Evolutionary conservation across 2,888 invertebrate species (phyloP).

Genomic region (Tupiocoris notatus): DNA sequence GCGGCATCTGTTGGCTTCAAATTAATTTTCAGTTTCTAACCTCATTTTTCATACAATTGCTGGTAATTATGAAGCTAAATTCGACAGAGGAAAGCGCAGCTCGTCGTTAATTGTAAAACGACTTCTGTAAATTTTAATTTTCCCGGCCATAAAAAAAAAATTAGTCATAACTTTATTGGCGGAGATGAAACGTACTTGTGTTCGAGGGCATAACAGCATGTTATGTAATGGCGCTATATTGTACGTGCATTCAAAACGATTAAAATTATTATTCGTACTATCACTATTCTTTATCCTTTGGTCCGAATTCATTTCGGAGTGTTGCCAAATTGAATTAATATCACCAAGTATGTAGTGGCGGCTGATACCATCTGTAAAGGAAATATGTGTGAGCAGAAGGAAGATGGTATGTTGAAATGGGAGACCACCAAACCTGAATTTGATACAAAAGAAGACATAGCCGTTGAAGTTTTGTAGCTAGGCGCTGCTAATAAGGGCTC

Average conservation of each 20-base stretch:
- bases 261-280: background rate
- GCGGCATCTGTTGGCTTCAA: no score
- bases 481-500: background rate
- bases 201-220: background rate
- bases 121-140: no score
- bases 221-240: background rate
- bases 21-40: no score
- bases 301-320: background rate
- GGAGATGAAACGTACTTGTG: background rate
- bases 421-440: background rate
- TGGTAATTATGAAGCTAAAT: no score
- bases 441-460: background rate
- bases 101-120: no score
- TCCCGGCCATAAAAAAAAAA: no score
- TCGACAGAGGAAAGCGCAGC: no score
- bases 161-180: background rate
- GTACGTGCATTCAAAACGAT: background rate
- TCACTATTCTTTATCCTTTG: background rate
- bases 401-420: background rate
- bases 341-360: slow-evolving; percentile 38
- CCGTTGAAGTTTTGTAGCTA: no score
- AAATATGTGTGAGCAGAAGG: no score
- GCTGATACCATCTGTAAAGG: slow-evolving; percentile 34
- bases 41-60: no score
- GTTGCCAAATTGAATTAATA: slow-evolving; percentile 29